Percentiles rank a stretch among this genome's conserved stretches.
These are phyloP conservation scores for Alectura lathami DNA, from an alignment of 2,113 vertebrate species.

Conservation along the genomic window DNA sequence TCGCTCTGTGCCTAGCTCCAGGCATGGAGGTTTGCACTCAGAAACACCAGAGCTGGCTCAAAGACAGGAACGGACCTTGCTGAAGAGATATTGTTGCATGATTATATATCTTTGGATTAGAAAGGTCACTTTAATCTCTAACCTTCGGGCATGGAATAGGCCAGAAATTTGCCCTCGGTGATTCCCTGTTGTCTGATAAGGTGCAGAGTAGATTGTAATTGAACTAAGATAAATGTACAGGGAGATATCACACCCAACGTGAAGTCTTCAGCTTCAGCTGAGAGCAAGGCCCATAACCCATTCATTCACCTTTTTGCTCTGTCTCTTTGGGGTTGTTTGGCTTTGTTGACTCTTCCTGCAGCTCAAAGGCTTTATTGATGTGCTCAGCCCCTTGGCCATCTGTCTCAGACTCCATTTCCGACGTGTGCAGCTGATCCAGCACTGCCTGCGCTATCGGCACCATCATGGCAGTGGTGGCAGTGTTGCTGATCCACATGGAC, in stretches of 20 bases:
- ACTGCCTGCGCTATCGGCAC: conserved; percentile 88
- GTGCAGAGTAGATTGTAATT: background rate
- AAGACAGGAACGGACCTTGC: background rate
- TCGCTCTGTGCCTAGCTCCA: background rate
- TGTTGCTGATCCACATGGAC: conserved; percentile 99
- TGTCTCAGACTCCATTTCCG: background rate
- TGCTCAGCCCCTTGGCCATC: background rate
- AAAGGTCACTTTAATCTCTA: conserved; percentile 28
- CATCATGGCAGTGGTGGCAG: conserved; percentile 96
- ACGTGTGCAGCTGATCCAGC: conserved; percentile 83
- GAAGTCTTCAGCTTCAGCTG: background rate
- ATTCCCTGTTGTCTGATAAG: background rate
- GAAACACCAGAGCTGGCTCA: background rate
- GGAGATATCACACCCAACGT: background rate
- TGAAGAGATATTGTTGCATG: background rate
- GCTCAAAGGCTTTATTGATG: conserved; percentile 68
- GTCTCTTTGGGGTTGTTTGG: background rate
- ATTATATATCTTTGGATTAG: conserved; percentile 3
- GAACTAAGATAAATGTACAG: background rate
- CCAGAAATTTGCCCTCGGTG: background rate
- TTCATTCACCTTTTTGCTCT: conserved; percentile 20
- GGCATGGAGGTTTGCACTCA: background rate
- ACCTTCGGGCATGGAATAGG: background rate
- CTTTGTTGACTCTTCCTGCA: conserved; percentile 60
- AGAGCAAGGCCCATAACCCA: background rate